Base-by-base conservation (phyloP, 2,888 invertebrate species). In the Tanypteryx hageni region DNA sequence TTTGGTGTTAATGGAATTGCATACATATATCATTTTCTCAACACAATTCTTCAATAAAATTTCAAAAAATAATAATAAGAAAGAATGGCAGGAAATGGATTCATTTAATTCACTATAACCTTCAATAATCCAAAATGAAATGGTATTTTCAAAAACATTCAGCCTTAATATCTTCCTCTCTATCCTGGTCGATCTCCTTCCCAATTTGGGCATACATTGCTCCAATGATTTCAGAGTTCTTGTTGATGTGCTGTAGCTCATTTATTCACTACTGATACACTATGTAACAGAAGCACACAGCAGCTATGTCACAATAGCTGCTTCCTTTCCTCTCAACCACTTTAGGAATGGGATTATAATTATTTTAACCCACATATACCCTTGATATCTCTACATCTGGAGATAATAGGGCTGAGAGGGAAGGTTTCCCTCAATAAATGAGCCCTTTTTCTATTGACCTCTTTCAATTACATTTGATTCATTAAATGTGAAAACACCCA, bases 281-380 rank as follows among this genome's bases (percentile, higher is more conserved):
- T 16, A 64, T 89, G 89, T 89, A 89, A 89, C 89, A 89, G 89
- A 44, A 61, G 89, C 61, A 68, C 64, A n/a, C 89, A 68, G 44
- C 89, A 89, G 89, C 89, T 89, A 89, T 89, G 64, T 64, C 64
- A 64, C 44, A 18, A 89, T 89, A 89, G 68, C 89, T 89, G 64
- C 89, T 89, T 64, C 44, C 89, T 89, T 68, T 64, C 86, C 89
- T 89, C 44, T 64, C 31, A 64, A 31, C 64, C 7, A 44, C 44
- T 89, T 13, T 58, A 31, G 22, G 27, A 44, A 61, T 11, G 64
- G n/a, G 89, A 64, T 89, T 89, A 61, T 64, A 89, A 18, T 27
- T 61, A 61, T 64, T 64, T 89, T 44, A 89, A 44, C 89, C 89
- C 64, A 61, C 31, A 68, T 57, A 64, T 44, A 44, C 59, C 18